Conservation (phyloP, 2,888 invertebrate species). For the Hermaeophaga mercurialis region DNA sequence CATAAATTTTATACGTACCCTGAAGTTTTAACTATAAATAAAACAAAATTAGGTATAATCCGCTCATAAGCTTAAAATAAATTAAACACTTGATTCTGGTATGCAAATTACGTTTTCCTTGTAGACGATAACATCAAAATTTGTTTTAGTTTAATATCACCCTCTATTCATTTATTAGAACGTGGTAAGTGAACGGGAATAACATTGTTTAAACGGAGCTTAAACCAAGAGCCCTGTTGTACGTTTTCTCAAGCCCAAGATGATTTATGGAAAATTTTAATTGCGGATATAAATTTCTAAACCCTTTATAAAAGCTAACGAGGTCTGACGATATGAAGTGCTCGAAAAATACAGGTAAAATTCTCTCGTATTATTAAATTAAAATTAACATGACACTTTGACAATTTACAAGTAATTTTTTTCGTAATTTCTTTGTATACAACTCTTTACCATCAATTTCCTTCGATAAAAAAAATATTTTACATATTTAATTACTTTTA, state of each 20-base stretch:
- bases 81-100: not conserved
- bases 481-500: too few relatives aligned
- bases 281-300: slow-evolving; percentile 22
- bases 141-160: not conserved
- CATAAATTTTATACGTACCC: too few relatives aligned
- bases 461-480: too few relatives aligned
- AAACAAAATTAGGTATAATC: too few relatives aligned
- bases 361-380: too few relatives aligned
- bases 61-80: slow-evolving; percentile 1
- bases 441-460: too few relatives aligned
- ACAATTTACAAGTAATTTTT: too few relatives aligned
- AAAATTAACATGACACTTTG: too few relatives aligned
- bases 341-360: too few relatives aligned
- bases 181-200: not conserved
- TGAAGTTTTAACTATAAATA: too few relatives aligned
- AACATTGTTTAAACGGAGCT: slow-evolving; percentile 9
- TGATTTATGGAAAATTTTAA: slow-evolving; percentile 31
- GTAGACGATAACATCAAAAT: slow-evolving; percentile 5
- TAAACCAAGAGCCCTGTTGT: slow-evolving; percentile 1
- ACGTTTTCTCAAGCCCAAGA: slow-evolving; percentile 10
- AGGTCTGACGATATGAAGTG: too few relatives aligned
- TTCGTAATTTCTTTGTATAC: too few relatives aligned
- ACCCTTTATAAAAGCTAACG: slow-evolving; percentile 15
- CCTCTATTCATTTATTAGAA: slow-evolving; percentile 5
- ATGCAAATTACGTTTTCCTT: not conserved